Percentiles rank a stretch among this genome's conserved stretches.
These are phyloP conservation scores for Lacanobia wlatinum DNA, from an alignment of 2,888 invertebrate genomes.

Conservation along the genomic window DNA sequence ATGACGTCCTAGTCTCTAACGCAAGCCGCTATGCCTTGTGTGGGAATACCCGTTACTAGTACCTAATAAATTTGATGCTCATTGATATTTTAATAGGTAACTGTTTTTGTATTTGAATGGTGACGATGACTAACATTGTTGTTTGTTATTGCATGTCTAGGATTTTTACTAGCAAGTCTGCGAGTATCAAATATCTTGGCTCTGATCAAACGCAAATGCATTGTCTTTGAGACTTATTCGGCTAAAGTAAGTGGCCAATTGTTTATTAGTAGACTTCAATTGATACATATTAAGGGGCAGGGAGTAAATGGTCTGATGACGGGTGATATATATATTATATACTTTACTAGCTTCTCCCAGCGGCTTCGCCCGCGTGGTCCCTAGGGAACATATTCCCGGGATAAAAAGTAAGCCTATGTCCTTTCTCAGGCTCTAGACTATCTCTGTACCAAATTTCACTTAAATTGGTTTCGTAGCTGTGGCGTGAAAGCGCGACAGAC, in stretches of 20 bases:
- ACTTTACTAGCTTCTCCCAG: too few relatives aligned
- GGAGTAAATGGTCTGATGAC: not conserved
- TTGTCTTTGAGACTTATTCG: slow-evolving; percentile 36
- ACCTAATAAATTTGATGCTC: slow-evolving; percentile 33
- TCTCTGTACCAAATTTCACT: too few relatives aligned
- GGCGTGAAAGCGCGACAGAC: too few relatives aligned
- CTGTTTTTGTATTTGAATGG: slow-evolving; percentile 35
- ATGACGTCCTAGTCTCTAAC: slow-evolving; percentile 12
- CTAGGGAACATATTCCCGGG: too few relatives aligned
- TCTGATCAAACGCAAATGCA: slow-evolving; percentile 9
- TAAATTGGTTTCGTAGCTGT: too few relatives aligned
- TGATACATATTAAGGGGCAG: not conserved
- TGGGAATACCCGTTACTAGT: slow-evolving; percentile 39
- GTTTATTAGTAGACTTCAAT: not conserved
- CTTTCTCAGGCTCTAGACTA: too few relatives aligned
- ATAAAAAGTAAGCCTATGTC: too few relatives aligned
- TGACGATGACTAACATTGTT: slow-evolving; percentile 34
- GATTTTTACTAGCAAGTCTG: slow-evolving; percentile 1
- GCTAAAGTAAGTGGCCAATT: slow-evolving; percentile 29
- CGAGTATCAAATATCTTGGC: not conserved
- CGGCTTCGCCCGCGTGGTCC: too few relatives aligned
- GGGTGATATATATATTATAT: too few relatives aligned
- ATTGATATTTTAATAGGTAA: slow-evolving; percentile 26
- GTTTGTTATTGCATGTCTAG: slow-evolving; percentile 9
- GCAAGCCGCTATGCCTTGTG: slow-evolving; percentile 10